A percentile compares a stretch with the other conserved stretches of the same genome.
phyloP scores from a whole-genome alignment of 2,888 invertebrate genomes.

The Ochropacha duplaris region DNA sequence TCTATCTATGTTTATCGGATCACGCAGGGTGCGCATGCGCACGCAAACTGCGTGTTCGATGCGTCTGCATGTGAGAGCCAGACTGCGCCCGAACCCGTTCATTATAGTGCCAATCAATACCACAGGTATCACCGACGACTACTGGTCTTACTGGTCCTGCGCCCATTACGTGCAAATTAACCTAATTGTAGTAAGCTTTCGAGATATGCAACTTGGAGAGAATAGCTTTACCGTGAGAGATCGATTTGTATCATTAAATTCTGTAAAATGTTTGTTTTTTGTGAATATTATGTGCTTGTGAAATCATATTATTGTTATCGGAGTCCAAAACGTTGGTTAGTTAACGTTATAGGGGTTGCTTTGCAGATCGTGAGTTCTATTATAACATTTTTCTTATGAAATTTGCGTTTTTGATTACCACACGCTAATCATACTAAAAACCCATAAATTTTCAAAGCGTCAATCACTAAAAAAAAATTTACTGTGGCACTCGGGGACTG shows the following conservation, averaged over 20 bases:
- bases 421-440: too few relatives aligned
- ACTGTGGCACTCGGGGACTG: too few relatives aligned
- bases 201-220: constrained; percentile 71
- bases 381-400: too few relatives aligned
- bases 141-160: constrained; percentile 69
- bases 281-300: too few relatives aligned
- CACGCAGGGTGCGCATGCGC: constrained; percentile 30
- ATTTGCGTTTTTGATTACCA: too few relatives aligned
- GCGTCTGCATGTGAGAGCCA: constrained; percentile 52
- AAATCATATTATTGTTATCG: too few relatives aligned
- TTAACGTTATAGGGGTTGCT: too few relatives aligned
- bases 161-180: constrained; percentile 64
- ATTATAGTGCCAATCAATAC: constrained; percentile 70
- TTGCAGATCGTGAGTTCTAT: too few relatives aligned
- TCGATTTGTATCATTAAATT: not conserved
- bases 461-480: too few relatives aligned
- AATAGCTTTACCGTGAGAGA: constrained; percentile 24
- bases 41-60: constrained; percentile 38
- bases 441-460: too few relatives aligned
- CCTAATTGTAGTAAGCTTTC: constrained; percentile 73
- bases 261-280: not conserved
- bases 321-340: too few relatives aligned
- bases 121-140: constrained; percentile 58
- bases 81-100: constrained; percentile 41
- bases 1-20: constrained; percentile 33